Evolutionary conservation across 2,888 invertebrate genomes (phyloP), one percentile per base, ranked within the genome.

Genomic region (Scaeva pyrastri): DNA sequence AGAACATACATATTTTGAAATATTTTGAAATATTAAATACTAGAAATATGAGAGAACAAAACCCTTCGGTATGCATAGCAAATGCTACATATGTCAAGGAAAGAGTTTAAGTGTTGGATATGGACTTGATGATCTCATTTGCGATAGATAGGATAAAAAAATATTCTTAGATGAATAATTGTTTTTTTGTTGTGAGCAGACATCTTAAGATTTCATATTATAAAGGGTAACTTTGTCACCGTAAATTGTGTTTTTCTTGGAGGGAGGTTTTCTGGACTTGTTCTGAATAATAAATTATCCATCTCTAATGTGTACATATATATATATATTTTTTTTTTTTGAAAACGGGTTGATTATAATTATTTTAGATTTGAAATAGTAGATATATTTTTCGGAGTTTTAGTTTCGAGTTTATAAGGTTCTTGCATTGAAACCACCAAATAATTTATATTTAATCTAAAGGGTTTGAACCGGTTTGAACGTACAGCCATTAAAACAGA

Each of bases 41-140:
- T 11, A 19, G 45, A 45, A 39, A 19, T 36, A 60, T 21, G 39
- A 19, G 66, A 8, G 36, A 66, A 2, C 2, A 14, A 31, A 10
- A 50, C 3, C 19, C 48, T 50, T 50, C 41, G 16, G 12, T 23
- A 23, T 31, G 8, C 31, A 7, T 31, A 31, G 31, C 31, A 31
- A 1, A 31, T n/a, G n/a, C n/a, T n/a, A 31, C 31, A 31, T 5
- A 31, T 62, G 23, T 41, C 12, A 43, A 23, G 23, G 8, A 4
- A 60, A 41, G 23, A 41, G 2, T n/a, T 23, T 23, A 62, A 43
- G 14, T 16, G 26, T 64, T 16, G 23, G 64, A 64, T n/a, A n/a
- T 45, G 16, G 43, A 45, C 31, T 16, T 45, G 64, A 26, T 16
- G 12, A 48, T 64, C 26, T 45, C n/a, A 64, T 64, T 45, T 64